These are phyloP conservation scores for Erythrocercus mccallii DNA, from an alignment of 2,113 vertebrate genomes.

Conservation along the genomic window DNA sequence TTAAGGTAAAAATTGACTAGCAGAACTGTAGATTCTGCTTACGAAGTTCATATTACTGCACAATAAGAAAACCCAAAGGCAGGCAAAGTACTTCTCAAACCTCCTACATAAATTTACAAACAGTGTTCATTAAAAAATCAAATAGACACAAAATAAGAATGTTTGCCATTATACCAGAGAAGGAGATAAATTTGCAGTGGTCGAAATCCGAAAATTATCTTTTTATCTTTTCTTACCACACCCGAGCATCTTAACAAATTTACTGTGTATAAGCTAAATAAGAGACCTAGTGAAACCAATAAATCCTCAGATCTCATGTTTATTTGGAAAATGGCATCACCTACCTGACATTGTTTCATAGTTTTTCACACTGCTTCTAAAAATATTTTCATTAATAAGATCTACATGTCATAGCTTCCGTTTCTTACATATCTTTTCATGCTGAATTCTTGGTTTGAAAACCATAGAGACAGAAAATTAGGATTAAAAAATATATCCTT, in stretches of 20 bases:
- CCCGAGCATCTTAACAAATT: neutral
- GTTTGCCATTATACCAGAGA: neutral
- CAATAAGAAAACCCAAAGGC: neutral
- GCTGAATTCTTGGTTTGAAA: neutral
- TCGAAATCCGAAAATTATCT: neutral
- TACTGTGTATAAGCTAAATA: neutral
- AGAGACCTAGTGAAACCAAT: neutral
- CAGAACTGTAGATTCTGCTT: neutral
- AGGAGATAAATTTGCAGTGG: neutral
- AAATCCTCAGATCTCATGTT: neutral
- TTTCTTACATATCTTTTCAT: neutral
- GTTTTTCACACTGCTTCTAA: neutral
- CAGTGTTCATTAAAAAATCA: neutral
- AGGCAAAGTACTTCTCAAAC: neutral
- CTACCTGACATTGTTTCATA: neutral
- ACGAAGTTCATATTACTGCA: neutral
- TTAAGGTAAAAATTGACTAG: neutral
- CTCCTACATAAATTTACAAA: neutral
- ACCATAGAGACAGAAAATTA: neutral
- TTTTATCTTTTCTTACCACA: neutral
- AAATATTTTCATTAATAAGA: neutral
- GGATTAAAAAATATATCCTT: neutral
- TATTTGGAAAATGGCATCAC: neutral
- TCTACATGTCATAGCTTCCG: neutral
- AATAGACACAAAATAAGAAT: neutral